phyloP scores from a whole-genome alignment of 2,888 invertebrate genomes.

The Lypha dubia region DNA sequence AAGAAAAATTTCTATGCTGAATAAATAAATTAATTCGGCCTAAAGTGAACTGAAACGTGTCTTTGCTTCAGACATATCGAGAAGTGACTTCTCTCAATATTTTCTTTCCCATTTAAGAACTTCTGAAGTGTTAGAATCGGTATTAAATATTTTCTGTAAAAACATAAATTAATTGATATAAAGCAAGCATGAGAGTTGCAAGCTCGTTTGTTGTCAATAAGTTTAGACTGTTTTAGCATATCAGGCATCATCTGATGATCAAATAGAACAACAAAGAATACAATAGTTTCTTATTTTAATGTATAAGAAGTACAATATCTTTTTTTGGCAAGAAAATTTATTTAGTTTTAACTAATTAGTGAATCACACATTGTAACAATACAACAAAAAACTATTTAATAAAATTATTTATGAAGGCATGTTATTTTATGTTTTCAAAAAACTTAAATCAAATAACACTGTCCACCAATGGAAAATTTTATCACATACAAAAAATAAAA shows the following conservation, averaged over 20 bases:
- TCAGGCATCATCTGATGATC: background rate
- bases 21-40: too few species aligned
- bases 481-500: background rate
- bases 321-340: conserved; percentile 11
- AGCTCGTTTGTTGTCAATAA: too few species aligned
- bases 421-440: conserved; percentile 10
- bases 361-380: conserved; percentile 27
- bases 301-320: background rate
- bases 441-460: conserved; percentile 34
- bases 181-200: too few species aligned
- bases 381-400: background rate
- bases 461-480: background rate
- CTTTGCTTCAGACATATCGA: too few species aligned
- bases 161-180: too few species aligned
- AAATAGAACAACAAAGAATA: background rate
- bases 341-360: conserved; percentile 1
- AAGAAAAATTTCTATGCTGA: too few species aligned
- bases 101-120: too few species aligned
- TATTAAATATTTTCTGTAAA: too few species aligned
- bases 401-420: background rate
- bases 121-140: too few species aligned
- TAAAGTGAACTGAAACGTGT: too few species aligned
- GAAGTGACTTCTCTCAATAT: too few species aligned
- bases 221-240: too few species aligned
- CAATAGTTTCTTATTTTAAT: background rate